Evolutionary conservation across 2,113 vertebrate genomes (phyloP), one percentile per base, ranked within the genome.

Genomic region (Labeo catla): DNA sequence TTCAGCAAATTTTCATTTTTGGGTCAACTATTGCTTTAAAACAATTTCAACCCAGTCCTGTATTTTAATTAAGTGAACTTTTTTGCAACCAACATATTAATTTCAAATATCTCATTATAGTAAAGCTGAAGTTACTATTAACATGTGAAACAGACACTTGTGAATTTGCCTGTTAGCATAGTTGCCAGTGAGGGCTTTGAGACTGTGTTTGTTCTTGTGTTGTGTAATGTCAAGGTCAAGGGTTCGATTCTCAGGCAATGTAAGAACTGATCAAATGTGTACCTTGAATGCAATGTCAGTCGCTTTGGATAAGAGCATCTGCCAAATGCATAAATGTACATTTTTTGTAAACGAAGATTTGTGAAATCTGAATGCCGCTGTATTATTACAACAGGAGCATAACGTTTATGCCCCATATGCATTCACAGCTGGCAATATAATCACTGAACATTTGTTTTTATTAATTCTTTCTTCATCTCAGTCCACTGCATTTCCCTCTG

Each of bases 401-500:
- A 23, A 82, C n/a, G 16, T 76, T 83, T 73, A 59, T 74, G 43
- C 72, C 72, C 76, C 79, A 87, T 88, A 91, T 85, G 89, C 87
- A 80, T 79, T 11, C 87, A 89, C 86, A 91, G 86, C 87, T 90
- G 89, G 89, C 87, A 86, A 59, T 39, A 72, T 88, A 83, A 87
- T 86, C 84, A 83, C 82, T 77, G 86, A 85, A 74, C 85, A 72
- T 88, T 89, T 90, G 88, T 87, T 90, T 87, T 85, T 72, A 89
- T 86, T 87, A 86, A 89, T 82, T 83, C 52, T 84, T 76, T 87
- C 84, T 85, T 57, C 86, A 72, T 87, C 78, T 85, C 83, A 72
- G 81, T 78, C 78, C 83, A 49, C 16, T 50, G 28, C 47, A 19
- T 63, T 34, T 84, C 45, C 66, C 61, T 83, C 80, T 57, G 47